Base-by-base conservation (phyloP, 2,888 invertebrate genomes). In the Neria commutata region DNA sequence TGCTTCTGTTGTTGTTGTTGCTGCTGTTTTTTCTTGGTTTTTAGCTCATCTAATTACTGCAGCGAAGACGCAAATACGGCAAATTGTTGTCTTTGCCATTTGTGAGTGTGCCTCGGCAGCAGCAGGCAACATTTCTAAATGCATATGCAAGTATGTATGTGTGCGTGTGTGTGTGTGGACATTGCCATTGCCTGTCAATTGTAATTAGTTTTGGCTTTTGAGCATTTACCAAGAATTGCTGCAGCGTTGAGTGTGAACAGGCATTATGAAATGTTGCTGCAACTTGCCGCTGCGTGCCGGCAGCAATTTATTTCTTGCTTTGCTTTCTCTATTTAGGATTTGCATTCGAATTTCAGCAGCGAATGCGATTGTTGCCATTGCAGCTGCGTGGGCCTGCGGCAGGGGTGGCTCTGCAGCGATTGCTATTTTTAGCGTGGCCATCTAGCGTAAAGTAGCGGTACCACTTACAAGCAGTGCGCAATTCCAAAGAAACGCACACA, bases 201-300 rank as follows among this genome's bases (percentile, higher is more conserved):
- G 42, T 67, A 73, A 69, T 74, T 73, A 73, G 76, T 76, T 75
- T 66, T 71, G 72, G 75, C 70, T 66, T 72, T 72, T 74, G 71
- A 62, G 49, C 74, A 73, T 58, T 59, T 58, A 54, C 62, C 56
- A 54, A 25, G 54, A 55, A 55, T 55, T 42, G n/a, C n/a, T n/a
- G n/a, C n/a, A n/a, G n/a, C n/a, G n/a, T n/a, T n/a, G n/a, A n/a
- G n/a, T n/a, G n/a, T n/a, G n/a, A n/a, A 37, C 37, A n/a, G n/a
- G 11, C n/a, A 42, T 42, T 42, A 42, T 14, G 42, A 42, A 42
- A 42, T 48, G 55, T 29, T 29, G 42, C 14, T 17, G 42, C 17
- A 42, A 17, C 17, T 42, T 17, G 21, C 19, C 19, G 14, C 17
- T 19, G 2, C 19, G n/a, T 42, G 17, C 10, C 17, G 5, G 19